Evolutionary conservation across 2,888 invertebrate species (phyloP).

Genomic region (Ectemnius cavifrons): DNA sequence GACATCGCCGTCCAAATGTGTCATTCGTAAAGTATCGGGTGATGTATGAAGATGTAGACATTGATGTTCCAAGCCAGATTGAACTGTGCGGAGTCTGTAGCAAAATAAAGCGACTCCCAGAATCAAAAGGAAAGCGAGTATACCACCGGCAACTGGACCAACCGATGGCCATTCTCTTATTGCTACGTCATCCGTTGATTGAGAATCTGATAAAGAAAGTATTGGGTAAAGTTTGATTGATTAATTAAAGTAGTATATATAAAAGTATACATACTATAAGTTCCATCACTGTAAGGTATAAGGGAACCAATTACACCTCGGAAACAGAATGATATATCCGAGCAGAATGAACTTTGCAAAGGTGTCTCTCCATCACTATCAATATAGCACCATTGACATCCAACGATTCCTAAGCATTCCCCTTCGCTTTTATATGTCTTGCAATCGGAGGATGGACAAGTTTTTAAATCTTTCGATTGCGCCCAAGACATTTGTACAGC

Average conservation of each 20-base stretch:
- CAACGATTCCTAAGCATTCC: slow-evolving; percentile 85
- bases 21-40: slow-evolving; percentile 84
- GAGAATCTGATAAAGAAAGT: slow-evolving; percentile 67
- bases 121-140: slow-evolving; percentile 89
- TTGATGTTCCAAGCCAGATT: slow-evolving; percentile 79
- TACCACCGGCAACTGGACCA: slow-evolving; percentile 92
- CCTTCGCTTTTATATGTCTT: slow-evolving; percentile 83
- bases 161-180: slow-evolving; percentile 82
- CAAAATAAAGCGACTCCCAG: slow-evolving; percentile 92
- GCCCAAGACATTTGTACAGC: slow-evolving; percentile 65
- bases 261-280: slow-evolving; percentile 77
- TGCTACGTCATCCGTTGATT: slow-evolving; percentile 71
- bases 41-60: slow-evolving; percentile 76
- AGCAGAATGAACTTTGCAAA: slow-evolving; percentile 87
- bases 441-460: slow-evolving; percentile 85
- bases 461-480: slow-evolving; percentile 80
- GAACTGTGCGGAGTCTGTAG: slow-evolving; percentile 83
- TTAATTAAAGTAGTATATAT: too few species aligned
- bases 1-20: slow-evolving; percentile 86
- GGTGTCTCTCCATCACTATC: slow-evolving; percentile 86
- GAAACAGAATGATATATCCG: slow-evolving; percentile 89
- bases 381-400: slow-evolving; percentile 95
- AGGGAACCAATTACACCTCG: slow-evolving; percentile 91
- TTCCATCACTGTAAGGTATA: slow-evolving; percentile 89
- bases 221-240: not conserved